Evolutionary conservation across 2,888 invertebrate genomes (phyloP).

Genomic region (Rutpela maculata): DNA sequence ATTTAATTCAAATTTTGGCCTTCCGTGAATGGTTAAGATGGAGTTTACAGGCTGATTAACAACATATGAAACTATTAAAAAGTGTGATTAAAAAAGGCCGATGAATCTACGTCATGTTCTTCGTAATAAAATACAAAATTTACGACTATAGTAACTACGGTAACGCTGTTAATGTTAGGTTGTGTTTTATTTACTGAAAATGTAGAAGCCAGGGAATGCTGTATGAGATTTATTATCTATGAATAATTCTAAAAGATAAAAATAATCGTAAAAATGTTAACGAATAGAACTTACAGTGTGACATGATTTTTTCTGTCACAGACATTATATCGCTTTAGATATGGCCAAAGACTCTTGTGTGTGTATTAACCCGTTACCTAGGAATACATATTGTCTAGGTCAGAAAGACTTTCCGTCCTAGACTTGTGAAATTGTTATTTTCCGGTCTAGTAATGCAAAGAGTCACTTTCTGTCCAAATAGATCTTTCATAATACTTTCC

Average conservation of each 20-base stretch:
- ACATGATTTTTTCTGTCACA: no score
- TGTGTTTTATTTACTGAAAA: constrained; percentile 10
- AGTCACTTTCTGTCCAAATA: no score
- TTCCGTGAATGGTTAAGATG: background rate
- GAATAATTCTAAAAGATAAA: background rate
- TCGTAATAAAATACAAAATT: constrained; percentile 13
- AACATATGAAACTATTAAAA: constrained; percentile 4
- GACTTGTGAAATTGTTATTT: no score
- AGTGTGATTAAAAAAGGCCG: background rate
- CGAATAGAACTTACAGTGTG: no score
- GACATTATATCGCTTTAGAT: no score
- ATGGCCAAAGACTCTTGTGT: no score
- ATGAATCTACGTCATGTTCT: constrained; percentile 10
- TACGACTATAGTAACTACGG: background rate
- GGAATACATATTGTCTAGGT: no score
- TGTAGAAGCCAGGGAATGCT: background rate
- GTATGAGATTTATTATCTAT: background rate
- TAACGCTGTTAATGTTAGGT: background rate
- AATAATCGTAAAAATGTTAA: background rate
- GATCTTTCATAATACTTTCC: no score
- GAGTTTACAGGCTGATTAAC: background rate
- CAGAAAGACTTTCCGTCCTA: no score
- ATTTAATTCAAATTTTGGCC: background rate
- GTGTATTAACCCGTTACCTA: no score
- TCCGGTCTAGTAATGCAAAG: no score